Evolutionary conservation across 2,113 vertebrate species (phyloP).

Genomic region (Galbula dea): DNA sequence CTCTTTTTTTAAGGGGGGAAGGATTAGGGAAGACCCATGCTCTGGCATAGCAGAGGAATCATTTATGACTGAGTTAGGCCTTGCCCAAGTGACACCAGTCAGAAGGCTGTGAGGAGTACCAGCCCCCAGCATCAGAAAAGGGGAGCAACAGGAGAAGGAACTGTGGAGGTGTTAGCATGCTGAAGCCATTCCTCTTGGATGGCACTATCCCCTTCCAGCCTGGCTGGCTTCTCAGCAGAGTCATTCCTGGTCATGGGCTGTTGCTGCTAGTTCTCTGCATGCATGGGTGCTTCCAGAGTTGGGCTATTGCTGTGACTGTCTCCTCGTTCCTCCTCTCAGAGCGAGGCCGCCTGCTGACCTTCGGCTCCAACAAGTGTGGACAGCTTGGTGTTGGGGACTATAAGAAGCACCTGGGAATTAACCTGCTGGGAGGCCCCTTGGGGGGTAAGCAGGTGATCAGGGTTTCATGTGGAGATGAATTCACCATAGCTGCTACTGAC

Average conservation of each 20-base stretch:
- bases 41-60: background rate
- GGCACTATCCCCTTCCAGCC: background rate
- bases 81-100: background rate
- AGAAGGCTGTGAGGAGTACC: background rate
- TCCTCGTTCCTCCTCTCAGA: slow-evolving; percentile 72
- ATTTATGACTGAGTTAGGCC: background rate
- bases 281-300: background rate
- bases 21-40: background rate
- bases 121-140: background rate
- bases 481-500: slow-evolving; percentile 94
- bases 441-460: slow-evolving; percentile 92
- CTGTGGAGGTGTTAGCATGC: background rate
- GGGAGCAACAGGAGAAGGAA: background rate
- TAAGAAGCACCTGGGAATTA: slow-evolving; percentile 90
- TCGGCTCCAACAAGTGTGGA: slow-evolving; percentile 95
- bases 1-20: background rate
- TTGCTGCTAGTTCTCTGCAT: background rate
- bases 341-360: slow-evolving; percentile 90
- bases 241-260: background rate
- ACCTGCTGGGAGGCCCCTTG: slow-evolving; percentile 88
- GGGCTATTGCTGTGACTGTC: background rate
- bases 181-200: background rate
- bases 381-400: slow-evolving; percentile 97
- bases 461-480: slow-evolving; percentile 96
- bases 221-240: background rate